A percentile compares a stretch with the other conserved stretches of the same genome.
Evolutionary conservation across 2,888 invertebrate species (phyloP).

Genomic region (Drosophila niveifrons): DNA sequence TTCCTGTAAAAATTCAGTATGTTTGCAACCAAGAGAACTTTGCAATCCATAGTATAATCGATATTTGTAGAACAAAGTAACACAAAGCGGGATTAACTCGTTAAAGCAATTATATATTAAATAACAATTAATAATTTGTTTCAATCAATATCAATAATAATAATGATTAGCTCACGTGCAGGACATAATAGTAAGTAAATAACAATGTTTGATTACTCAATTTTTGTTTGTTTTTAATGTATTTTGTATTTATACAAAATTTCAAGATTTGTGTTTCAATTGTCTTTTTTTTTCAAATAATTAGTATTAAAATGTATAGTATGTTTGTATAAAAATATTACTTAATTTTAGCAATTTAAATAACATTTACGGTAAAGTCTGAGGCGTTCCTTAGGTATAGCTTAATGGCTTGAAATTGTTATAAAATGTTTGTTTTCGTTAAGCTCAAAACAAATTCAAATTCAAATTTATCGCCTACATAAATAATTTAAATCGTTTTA

Average conservation of each 20-base stretch:
- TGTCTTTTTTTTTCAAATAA: constrained; percentile 21
- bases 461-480: constrained; percentile 48
- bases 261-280: constrained; percentile 37
- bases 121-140: constrained; percentile 43
- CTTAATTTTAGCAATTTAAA: constrained; percentile 51
- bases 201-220: constrained; percentile 37
- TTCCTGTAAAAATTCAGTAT: constrained; percentile 64
- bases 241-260: constrained; percentile 27
- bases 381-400: constrained; percentile 28
- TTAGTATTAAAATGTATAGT: constrained; percentile 27
- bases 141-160: constrained; percentile 35
- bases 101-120: constrained; percentile 50
- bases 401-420: constrained; percentile 44
- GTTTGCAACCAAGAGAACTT: constrained; percentile 78
- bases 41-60: constrained; percentile 32
- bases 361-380: constrained; percentile 35
- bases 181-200: constrained; percentile 25
- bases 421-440: not conserved
- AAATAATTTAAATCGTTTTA: constrained; percentile 43
- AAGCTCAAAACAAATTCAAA: constrained; percentile 31
- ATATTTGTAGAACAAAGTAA: constrained; percentile 33
- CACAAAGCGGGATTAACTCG: constrained; percentile 46
- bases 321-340: constrained; percentile 53
- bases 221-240: constrained; percentile 28
- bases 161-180: constrained; percentile 55